Conservation (phyloP, 2,113 vertebrate genomes). For the Climacteris rufus region DNA sequence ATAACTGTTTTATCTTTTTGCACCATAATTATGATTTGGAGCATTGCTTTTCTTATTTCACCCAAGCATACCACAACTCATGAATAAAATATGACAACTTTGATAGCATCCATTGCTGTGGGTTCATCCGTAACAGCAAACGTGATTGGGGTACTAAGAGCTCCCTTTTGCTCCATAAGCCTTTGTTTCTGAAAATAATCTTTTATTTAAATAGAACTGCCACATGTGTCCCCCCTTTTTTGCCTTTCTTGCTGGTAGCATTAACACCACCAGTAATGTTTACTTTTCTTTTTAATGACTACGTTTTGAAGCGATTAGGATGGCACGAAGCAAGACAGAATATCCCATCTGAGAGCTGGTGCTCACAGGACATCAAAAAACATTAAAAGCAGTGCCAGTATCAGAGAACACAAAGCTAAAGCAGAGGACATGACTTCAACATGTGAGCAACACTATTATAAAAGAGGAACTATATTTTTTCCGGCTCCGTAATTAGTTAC, state of each 20-base stretch:
- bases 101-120: slow-evolving; percentile 82
- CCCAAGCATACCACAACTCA: slow-evolving; percentile 82
- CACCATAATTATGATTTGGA: slow-evolving; percentile 77
- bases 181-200: slow-evolving; percentile 67
- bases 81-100: slow-evolving; percentile 94
- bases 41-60: slow-evolving; percentile 81
- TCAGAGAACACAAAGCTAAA: neutral
- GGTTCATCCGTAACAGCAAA: slow-evolving; percentile 73
- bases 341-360: neutral
- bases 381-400: neutral
- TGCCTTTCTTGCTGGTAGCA: slow-evolving; percentile 6
- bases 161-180: slow-evolving; percentile 34
- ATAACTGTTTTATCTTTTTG: slow-evolving; percentile 72
- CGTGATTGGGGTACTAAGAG: slow-evolving; percentile 70
- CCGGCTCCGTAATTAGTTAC: neutral
- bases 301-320: slow-evolving; percentile 39
- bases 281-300: slow-evolving; percentile 28
- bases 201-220: slow-evolving; percentile 62
- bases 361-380: neutral
- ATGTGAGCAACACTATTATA: neutral
- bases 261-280: slow-evolving; percentile 41
- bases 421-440: neutral
- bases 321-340: neutral
- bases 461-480: neutral
- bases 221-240: neutral